Percentiles rank a stretch among this genome's conserved stretches.
phyloP scores from a whole-genome alignment of 2,888 invertebrate genomes.

The Andrena bicolor region DNA sequence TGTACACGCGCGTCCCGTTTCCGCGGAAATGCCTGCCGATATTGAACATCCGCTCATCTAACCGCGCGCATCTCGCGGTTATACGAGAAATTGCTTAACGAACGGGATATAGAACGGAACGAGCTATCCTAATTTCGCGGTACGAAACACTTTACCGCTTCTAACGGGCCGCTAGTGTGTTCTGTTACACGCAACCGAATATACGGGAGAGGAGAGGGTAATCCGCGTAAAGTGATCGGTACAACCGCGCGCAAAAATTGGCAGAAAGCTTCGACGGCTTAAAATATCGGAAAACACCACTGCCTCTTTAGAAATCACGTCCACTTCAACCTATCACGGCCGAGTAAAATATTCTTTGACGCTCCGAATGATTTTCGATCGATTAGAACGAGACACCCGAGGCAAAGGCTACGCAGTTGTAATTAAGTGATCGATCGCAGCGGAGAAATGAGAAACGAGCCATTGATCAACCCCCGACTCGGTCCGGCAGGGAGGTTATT shows the following conservation, averaged over 20 bases:
- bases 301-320: neutral
- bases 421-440: neutral
- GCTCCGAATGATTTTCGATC: neutral
- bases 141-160: constrained; percentile 39
- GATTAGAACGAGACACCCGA: neutral
- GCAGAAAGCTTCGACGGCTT: neutral
- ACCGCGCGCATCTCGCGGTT: constrained; percentile 65
- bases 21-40: constrained; percentile 75
- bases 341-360: neutral
- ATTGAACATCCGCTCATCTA: constrained; percentile 77
- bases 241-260: neutral
- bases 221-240: neutral
- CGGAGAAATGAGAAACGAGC: neutral
- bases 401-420: neutral
- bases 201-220: neutral
- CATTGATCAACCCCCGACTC: neutral
- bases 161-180: constrained; percentile 22
- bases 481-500: neutral
- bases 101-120: constrained; percentile 66
- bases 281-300: neutral
- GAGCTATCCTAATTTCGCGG: constrained; percentile 64
- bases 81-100: constrained; percentile 73
- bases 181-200: constrained; percentile 10
- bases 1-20: constrained; percentile 27
- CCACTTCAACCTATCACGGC: too few relatives aligned